These are phyloP conservation scores for Bucorvus abyssinicus DNA, from an alignment of 2,797 vertebrate genomes.

Conservation along the genomic window DNA sequence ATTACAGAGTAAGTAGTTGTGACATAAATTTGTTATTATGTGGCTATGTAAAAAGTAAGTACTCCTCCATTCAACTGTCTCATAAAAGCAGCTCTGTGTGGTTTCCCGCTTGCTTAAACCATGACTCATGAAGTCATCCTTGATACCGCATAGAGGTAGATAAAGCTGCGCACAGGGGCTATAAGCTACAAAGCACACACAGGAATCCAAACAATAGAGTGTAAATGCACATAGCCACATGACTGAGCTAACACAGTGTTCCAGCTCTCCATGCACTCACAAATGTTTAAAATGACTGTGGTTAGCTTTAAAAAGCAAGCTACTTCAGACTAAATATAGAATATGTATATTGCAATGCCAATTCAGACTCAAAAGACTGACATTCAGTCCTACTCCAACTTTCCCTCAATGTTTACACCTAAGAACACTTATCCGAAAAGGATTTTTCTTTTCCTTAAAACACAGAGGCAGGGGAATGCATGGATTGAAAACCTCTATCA, in stretches of 20 bases:
- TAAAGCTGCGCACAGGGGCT: not conserved
- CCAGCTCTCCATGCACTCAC: not conserved
- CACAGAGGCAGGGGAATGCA: not conserved
- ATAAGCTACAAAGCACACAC: not conserved
- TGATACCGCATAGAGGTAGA: not conserved
- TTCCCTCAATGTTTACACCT: not conserved
- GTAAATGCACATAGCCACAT: not conserved
- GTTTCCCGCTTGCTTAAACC: not conserved
- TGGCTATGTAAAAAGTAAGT: not conserved
- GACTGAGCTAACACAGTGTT: not conserved
- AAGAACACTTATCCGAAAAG: not conserved
- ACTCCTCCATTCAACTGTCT: not conserved
- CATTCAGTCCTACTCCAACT: not conserved
- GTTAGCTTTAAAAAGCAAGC: not conserved
- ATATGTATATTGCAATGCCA: not conserved
- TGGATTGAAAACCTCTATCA: not conserved
- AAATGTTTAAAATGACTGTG: not conserved
- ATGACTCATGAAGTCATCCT: not conserved
- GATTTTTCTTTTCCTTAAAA: not conserved
- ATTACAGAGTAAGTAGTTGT: not conserved
- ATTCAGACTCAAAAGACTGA: not conserved
- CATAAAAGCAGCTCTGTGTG: not conserved
- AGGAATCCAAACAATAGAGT: not conserved
- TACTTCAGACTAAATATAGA: not conserved
- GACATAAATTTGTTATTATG: not conserved